Percentiles rank a stretch among this genome's conserved stretches.
Evolutionary conservation across 2,113 vertebrate species (phyloP).

Genomic region (Hemiscyllium ocellatum): DNA sequence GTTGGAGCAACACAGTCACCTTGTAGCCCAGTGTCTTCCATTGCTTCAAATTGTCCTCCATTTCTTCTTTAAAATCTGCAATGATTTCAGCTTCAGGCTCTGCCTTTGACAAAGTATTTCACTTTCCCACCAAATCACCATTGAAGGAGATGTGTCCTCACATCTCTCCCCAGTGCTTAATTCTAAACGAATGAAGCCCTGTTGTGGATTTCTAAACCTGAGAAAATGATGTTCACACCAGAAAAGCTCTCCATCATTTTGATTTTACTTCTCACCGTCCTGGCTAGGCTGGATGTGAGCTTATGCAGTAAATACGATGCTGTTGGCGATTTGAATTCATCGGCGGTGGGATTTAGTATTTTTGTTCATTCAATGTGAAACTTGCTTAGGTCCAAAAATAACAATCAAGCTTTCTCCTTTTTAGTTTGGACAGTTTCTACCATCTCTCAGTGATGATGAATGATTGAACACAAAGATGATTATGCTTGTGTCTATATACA

Average conservation of each 20-base stretch:
- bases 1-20: background rate
- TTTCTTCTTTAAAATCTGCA: background rate
- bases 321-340: background rate
- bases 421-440: background rate
- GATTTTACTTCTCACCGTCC: background rate
- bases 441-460: too few species aligned
- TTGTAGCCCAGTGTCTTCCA: background rate
- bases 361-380: background rate
- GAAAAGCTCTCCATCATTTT: background rate
- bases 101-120: background rate
- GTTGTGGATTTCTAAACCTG: background rate
- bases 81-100: background rate
- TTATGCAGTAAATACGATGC: background rate
- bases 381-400: background rate
- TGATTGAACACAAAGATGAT: too few species aligned
- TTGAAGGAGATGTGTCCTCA: background rate
- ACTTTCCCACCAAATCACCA: background rate
- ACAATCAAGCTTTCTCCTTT: background rate
- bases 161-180: background rate
- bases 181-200: background rate
- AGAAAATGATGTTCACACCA: background rate
- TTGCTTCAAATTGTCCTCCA: background rate
- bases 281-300: background rate
- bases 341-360: background rate
- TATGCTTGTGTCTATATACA: background rate